phyloP scores from a whole-genome alignment of 1,140 invertebrate species.

The Ptiloglossa arizonensis region DNA sequence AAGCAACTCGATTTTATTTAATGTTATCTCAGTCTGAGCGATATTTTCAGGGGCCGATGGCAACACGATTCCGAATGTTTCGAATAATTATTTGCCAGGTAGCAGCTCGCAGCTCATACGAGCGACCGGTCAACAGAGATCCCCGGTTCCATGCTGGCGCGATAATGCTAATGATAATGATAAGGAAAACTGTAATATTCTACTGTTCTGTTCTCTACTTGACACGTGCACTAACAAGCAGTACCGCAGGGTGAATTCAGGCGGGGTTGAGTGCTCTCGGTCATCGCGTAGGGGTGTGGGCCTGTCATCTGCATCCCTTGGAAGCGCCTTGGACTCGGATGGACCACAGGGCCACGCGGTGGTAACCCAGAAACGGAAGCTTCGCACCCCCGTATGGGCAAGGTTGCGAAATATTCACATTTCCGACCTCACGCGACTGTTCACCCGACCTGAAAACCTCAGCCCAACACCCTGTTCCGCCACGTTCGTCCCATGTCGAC shows the following conservation, averaged over 20 bases:
- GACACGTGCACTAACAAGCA: slow-evolving; percentile 78
- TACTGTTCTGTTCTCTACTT: slow-evolving; percentile 65
- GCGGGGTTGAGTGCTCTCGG: slow-evolving; percentile 78
- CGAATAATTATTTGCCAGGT: background rate
- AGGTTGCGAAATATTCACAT: slow-evolving; percentile 83
- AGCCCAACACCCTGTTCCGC: background rate
- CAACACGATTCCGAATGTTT: background rate
- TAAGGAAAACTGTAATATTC: slow-evolving; percentile 62
- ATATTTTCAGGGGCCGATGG: background rate
- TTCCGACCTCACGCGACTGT: slow-evolving; percentile 68
- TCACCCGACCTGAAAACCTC: slow-evolving; percentile 22
- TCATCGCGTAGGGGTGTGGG: slow-evolving; percentile 78
- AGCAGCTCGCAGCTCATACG: background rate
- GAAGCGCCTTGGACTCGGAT: slow-evolving; percentile 76
- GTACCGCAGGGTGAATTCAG: slow-evolving; percentile 80
- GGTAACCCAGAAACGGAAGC: slow-evolving; percentile 85
- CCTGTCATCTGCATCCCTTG: slow-evolving; percentile 74
- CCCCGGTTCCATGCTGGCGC: background rate
- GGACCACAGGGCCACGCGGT: slow-evolving; percentile 79
- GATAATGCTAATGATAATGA: slow-evolving; percentile 44
- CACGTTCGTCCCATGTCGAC: background rate
- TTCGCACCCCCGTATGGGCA: slow-evolving; percentile 89
- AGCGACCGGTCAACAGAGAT: background rate
- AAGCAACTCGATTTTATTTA: background rate
- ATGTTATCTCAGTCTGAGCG: background rate